phyloP scores from a whole-genome alignment of 1,140 invertebrate species.

The Eulimnadia texana region DNA sequence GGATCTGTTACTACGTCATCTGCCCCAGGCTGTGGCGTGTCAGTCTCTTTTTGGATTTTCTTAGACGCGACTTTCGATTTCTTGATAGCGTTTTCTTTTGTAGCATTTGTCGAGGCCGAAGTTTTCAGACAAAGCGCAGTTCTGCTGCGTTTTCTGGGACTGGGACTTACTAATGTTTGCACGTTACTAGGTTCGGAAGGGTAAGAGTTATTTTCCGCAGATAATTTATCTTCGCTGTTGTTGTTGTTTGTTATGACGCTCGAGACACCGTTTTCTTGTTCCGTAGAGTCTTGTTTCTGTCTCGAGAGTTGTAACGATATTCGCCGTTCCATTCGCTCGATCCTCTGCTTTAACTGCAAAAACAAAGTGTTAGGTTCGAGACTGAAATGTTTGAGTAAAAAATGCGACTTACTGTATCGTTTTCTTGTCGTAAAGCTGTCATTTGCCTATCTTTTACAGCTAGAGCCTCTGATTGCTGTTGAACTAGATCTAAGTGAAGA shows the following conservation, averaged over 20 bases:
- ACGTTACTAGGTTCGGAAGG: not conserved
- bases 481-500: slow-evolving; percentile 54
- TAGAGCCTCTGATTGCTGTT: slow-evolving; percentile 53
- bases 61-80: no score
- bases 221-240: not conserved
- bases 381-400: not conserved
- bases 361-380: not conserved
- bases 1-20: no score
- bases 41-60: no score
- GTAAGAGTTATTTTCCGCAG: not conserved
- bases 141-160: not conserved
- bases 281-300: slow-evolving; percentile 9
- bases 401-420: slow-evolving; percentile 39
- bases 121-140: no score
- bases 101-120: no score
- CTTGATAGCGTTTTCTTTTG: no score
- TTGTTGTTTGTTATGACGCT: not conserved
- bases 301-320: slow-evolving; percentile 23
- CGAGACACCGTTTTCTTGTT: not conserved
- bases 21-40: no score
- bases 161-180: not conserved
- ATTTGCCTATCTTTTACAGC: slow-evolving; percentile 48
- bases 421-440: slow-evolving; percentile 42
- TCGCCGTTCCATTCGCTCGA: slow-evolving; percentile 30
- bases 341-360: slow-evolving; percentile 27